Conservation (phyloP, 1,140 invertebrate species). For the Drosophila nigromelanica region DNA sequence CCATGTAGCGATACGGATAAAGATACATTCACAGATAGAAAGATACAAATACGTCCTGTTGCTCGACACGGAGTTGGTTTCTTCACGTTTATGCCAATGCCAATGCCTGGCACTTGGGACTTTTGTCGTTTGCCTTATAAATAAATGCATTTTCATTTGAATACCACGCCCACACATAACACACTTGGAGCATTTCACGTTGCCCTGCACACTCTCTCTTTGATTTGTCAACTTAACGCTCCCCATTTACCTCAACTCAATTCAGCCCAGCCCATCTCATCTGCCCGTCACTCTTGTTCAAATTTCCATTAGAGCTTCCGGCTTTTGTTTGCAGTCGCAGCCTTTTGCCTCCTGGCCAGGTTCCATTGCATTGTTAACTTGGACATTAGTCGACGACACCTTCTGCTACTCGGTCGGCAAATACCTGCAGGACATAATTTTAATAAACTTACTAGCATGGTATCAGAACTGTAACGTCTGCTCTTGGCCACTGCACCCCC, state of each 20-base stretch:
- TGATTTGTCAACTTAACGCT: constrained; percentile 66
- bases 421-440: constrained; percentile 76
- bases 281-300: constrained; percentile 18
- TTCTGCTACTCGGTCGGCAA: constrained; percentile 48
- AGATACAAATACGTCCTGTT: constrained; percentile 57
- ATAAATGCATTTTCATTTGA: constrained; percentile 78
- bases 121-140: constrained; percentile 71
- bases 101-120: constrained; percentile 52
- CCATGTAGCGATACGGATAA: constrained; percentile 54
- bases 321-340: constrained; percentile 51
- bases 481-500: too few species aligned
- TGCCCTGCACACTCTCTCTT: background rate
- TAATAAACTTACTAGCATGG: constrained; percentile 69
- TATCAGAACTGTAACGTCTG: constrained; percentile 17
- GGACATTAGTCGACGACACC: constrained; percentile 60
- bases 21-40: constrained; percentile 56
- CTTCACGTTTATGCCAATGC: constrained; percentile 15
- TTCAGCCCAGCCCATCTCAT: background rate
- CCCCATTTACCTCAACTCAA: constrained; percentile 7
- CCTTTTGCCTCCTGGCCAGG: background rate
- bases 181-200: too few species aligned
- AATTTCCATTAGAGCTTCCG: constrained; percentile 52
- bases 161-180: constrained; percentile 36
- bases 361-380: constrained; percentile 53
- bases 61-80: constrained; percentile 40